Evolutionary conservation across 2,113 vertebrate genomes (phyloP).

Genomic region (Illadopsis cleaveri): DNA sequence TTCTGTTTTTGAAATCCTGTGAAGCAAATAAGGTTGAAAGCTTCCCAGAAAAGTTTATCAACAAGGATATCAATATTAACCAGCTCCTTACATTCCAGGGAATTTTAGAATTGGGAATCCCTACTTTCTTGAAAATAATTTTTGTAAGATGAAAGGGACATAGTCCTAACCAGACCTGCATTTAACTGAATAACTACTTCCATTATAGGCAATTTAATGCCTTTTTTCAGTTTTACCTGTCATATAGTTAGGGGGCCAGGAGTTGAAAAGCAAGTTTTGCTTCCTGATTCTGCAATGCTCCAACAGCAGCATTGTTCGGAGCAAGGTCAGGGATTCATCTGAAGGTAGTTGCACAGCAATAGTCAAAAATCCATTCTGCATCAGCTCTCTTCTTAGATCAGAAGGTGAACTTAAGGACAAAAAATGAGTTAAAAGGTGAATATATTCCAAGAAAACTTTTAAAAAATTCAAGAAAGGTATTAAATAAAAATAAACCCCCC

Average conservation of each 20-base stretch:
- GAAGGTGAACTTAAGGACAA: neutral
- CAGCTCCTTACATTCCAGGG: neutral
- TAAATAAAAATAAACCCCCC: neutral
- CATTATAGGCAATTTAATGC: neutral
- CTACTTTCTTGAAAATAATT: neutral
- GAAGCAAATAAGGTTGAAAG: neutral
- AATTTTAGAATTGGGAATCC: neutral
- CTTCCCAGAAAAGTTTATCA: neutral
- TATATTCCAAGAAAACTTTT: neutral
- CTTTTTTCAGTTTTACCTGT: neutral
- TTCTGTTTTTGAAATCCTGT: neutral
- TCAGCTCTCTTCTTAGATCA: neutral
- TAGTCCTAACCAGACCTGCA: neutral
- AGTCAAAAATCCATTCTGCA: neutral
- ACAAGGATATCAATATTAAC: neutral
- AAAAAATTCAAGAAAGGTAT: neutral
- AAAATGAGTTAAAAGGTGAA: neutral
- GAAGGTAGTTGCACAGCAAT: neutral
- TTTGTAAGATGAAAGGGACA: accelerated
- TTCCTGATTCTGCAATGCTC: neutral
- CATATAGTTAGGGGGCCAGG: neutral
- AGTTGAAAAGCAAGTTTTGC: neutral
- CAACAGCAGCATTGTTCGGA: neutral
- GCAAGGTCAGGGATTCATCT: neutral
- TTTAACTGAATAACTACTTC: neutral